A percentile compares a stretch with the other conserved stretches of the same genome.
Conservation (phyloP, 1,140 invertebrate species). For the Diabrotica virgifera region DNA sequence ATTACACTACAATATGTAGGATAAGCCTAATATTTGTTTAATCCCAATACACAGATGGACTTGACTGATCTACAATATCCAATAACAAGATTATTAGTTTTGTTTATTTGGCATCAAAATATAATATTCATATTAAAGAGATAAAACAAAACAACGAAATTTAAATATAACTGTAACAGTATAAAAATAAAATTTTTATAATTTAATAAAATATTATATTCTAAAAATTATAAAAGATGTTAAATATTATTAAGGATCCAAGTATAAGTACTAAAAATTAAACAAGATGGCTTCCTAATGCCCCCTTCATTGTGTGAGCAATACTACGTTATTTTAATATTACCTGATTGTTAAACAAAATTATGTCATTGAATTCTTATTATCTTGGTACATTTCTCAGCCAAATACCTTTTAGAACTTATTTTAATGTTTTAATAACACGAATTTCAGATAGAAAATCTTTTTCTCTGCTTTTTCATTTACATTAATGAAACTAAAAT, state of each 20-base stretch:
- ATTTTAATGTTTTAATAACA: background rate
- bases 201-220: background rate
- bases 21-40: background rate
- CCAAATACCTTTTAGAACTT: background rate
- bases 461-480: background rate
- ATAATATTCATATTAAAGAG: background rate
- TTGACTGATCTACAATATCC: background rate
- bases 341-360: no score
- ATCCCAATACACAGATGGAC: background rate
- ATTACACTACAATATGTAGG: conserved; percentile 44
- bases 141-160: background rate
- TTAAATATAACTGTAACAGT: background rate
- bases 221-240: background rate
- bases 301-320: no score
- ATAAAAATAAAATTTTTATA: background rate
- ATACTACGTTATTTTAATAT: no score
- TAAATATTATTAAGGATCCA: background rate
- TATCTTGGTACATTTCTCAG: background rate
- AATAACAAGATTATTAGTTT: background rate
- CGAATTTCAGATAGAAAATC: background rate
- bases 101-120: background rate
- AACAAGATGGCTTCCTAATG: background rate
- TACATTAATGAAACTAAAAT: no score
- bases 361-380: background rate
- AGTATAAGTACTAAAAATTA: background rate